Evolutionary conservation across 2,888 invertebrate genomes (phyloP), one percentile per base, ranked within the genome.

Genomic region (Trachelus iudaicus): DNA sequence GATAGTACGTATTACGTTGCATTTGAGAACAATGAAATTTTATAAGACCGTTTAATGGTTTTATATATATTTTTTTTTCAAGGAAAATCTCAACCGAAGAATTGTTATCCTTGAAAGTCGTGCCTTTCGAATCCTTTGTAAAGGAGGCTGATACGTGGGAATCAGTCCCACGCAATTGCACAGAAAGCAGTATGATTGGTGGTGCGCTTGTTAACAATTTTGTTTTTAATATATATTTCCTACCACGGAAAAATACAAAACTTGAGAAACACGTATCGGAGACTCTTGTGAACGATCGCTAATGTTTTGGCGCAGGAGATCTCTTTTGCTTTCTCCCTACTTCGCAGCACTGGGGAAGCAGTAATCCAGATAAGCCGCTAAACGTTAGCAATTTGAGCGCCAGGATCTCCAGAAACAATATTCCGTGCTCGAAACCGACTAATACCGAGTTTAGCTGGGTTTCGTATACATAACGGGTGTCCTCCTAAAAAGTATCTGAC

Each of bases 351-450:
- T 80, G 79, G 83, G 79, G 83, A 84, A 80, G 83, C 85, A 82
- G 82, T 88, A 88, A 88, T 87, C 88, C 87, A 81, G 87, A 87
- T 88, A 87, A 88, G 88, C 88, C 80, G 85, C 86, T 88, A 88
- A 88, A 87, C 84, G 87, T 85, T 83, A 84, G 85, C 88, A 88
- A 88, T 88, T 88, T 87, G 88, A 87, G 84, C 86, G 82, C 80
- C 68, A 69, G 75, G 80, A 84, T 84, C 82, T 83, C 81, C 81
- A 86, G 85, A 87, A 87, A 87, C 86, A 87, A 87, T 87, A 86
- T 86, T 87, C 86, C 84, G 84, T 81, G 81, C 86, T 86, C 81
- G 85, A 86, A 84, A 81, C 82, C 85, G 80, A 81, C 83, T 80
- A 82, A 82, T 82, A 75, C 81, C 81, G 40, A 76, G 76, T 78